Evolutionary conservation across 2,113 vertebrate species (phyloP).

Genomic region (Tachycineta bicolor): DNA sequence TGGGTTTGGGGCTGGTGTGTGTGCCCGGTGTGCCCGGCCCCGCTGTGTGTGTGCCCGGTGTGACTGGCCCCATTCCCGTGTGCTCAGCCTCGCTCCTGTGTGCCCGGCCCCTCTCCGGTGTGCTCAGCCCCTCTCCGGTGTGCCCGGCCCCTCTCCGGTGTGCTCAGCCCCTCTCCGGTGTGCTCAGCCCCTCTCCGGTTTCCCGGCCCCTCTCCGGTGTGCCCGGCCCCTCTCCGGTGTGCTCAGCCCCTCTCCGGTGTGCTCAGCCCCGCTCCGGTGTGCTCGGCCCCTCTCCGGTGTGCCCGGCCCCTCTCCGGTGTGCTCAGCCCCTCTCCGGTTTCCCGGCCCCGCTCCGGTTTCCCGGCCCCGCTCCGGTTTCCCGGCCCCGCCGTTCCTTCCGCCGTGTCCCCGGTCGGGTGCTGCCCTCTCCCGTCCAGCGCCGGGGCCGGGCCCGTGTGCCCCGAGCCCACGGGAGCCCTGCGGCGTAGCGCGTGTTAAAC

Average conservation of each 20-base stretch:
- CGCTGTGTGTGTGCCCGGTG: no score
- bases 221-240: not conserved
- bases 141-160: no score
- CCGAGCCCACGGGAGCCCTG: rapidly evolving
- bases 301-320: not conserved
- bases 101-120: not conserved
- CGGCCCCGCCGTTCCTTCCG: not conserved
- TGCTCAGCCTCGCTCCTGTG: not conserved
- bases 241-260: not conserved
- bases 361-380: not conserved
- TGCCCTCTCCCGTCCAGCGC: slow-evolving; percentile 11
- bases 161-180: no score
- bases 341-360: not conserved
- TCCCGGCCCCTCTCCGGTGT: not conserved
- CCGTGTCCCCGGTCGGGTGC: not conserved
- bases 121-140: no score
- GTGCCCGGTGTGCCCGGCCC: not conserved
- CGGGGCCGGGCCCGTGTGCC: not conserved
- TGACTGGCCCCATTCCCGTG: not conserved
- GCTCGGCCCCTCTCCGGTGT: not conserved
- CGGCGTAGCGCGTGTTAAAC: rapidly evolving
- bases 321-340: not conserved
- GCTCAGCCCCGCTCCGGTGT: not conserved
- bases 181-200: rapidly evolving
- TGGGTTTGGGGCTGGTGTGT: no score